Conservation (phyloP, 1,140 invertebrate species). For the Cydia amplana region DNA sequence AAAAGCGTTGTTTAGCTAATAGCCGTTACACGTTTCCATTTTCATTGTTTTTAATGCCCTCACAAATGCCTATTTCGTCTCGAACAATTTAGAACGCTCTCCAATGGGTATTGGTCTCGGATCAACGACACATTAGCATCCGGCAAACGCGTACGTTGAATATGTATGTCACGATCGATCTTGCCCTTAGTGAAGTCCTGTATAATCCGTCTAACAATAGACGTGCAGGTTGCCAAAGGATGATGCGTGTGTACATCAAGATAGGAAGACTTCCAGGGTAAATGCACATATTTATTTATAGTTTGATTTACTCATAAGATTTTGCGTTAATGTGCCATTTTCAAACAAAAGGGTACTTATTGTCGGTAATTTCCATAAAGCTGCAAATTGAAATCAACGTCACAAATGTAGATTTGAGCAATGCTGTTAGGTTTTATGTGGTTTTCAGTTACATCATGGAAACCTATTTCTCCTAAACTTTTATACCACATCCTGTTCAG, state of each 20-base stretch:
- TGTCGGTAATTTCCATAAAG: no score
- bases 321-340: background rate
- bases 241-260: background rate
- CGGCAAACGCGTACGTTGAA: conserved; percentile 21
- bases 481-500: conserved; percentile 16
- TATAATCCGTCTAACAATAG: conserved; percentile 30
- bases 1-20: background rate
- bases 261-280: conserved; percentile 8
- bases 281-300: background rate
- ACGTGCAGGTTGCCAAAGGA: conserved; percentile 21
- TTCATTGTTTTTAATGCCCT: conserved; percentile 14
- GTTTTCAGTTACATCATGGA: conserved; percentile 8
- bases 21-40: background rate
- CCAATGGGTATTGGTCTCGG: background rate
- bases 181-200: conserved; percentile 28
- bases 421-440: background rate
- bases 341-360: no score
- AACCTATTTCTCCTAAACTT: background rate
- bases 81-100: background rate
- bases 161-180: conserved; percentile 27
- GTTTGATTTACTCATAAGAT: background rate
- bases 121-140: conserved; percentile 27
- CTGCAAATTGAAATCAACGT: no score
- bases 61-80: background rate
- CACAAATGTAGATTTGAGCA: background rate